These are phyloP conservation scores for Neoarius graeffei DNA, from an alignment of 2,113 vertebrate genomes.

Conservation along the genomic window DNA sequence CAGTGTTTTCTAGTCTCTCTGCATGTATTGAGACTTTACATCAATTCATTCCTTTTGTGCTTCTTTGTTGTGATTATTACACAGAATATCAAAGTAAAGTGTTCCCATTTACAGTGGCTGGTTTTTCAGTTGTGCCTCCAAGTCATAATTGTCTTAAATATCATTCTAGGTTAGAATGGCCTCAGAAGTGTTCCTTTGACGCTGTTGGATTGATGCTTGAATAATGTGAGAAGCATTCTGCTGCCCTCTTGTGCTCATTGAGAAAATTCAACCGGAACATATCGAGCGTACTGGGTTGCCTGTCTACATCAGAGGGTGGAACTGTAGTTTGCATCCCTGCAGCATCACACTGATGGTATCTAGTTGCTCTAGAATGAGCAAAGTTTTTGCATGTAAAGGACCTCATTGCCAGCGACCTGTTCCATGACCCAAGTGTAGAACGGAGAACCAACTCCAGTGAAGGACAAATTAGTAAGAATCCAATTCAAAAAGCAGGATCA, in stretches of 20 bases:
- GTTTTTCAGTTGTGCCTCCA: not conserved
- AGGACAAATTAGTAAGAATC: not conserved
- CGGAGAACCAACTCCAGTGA: not conserved
- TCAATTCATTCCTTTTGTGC: not conserved
- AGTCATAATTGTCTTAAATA: not conserved
- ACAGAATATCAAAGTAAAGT: not conserved
- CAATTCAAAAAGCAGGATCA: not conserved
- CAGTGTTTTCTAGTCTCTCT: not conserved
- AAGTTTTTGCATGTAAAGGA: not conserved
- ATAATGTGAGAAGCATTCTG: not conserved
- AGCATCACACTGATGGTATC: not conserved
- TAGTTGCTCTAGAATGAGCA: not conserved
- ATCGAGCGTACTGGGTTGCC: not conserved
- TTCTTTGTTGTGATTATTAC: not conserved
- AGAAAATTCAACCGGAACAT: not conserved
- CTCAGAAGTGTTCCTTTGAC: not conserved
- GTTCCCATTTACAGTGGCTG: not conserved
- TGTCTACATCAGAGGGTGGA: not conserved
- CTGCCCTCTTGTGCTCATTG: conserved; percentile 17
- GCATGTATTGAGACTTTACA: not conserved
- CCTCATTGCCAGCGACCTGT: not conserved
- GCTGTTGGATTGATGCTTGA: not conserved
- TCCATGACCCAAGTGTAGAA: not conserved
- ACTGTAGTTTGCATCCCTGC: not conserved
- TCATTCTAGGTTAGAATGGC: not conserved